phyloP scores from a whole-genome alignment of 2,113 vertebrate species.

The Notechis scutatus region DNA sequence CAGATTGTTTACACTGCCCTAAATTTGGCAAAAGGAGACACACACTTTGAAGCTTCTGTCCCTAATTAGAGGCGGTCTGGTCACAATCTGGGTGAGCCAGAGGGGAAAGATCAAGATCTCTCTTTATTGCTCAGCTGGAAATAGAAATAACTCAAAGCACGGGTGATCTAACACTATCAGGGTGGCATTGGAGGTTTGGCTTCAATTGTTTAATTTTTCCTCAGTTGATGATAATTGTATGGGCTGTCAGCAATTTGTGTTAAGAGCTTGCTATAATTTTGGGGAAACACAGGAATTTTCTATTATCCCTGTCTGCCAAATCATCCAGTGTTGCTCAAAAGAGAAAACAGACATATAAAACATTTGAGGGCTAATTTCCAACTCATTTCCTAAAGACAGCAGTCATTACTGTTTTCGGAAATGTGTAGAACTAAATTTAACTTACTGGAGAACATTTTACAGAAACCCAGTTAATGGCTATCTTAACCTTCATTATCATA shows the following conservation, averaged over 20 bases:
- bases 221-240: conserved; percentile 41
- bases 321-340: conserved; percentile 24
- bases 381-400: neutral
- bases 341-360: conserved; percentile 32
- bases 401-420: conserved; percentile 17
- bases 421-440: conserved; percentile 4
- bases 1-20: neutral
- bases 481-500: neutral
- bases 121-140: conserved; percentile 23
- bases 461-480: neutral
- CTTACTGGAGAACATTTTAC: conserved; percentile 33
- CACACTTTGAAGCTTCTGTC: neutral
- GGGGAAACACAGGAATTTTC: conserved; percentile 20
- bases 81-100: neutral
- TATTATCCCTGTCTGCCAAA: conserved; percentile 38
- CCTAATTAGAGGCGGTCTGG: neutral
- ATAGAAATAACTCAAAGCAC: conserved; percentile 4
- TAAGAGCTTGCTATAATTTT: conserved; percentile 39
- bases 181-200: neutral
- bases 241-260: conserved; percentile 36
- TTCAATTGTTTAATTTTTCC: conserved; percentile 24
- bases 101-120: neutral
- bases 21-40: neutral
- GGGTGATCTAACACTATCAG: neutral
- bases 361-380: conserved; percentile 10